Percentiles rank a stretch among this genome's conserved stretches.
Evolutionary conservation across 2,113 vertebrate species (phyloP).

Genomic region (Cathartes aura): DNA sequence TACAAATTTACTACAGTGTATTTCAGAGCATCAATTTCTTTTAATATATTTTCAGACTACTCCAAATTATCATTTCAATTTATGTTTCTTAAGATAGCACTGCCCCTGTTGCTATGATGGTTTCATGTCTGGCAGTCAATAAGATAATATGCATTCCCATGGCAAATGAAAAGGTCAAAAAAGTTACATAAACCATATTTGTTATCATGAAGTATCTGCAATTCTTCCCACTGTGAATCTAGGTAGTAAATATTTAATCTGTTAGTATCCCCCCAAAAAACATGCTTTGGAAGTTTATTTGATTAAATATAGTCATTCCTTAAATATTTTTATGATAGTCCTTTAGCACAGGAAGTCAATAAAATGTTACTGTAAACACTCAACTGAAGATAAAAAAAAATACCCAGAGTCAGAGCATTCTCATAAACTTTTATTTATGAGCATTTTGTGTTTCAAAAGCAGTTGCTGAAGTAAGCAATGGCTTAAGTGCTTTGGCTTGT

Average conservation of each 20-base stretch:
- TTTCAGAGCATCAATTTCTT: background rate
- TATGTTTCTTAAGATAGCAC: background rate
- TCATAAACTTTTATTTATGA: background rate
- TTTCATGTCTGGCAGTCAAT: background rate
- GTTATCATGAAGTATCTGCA: background rate
- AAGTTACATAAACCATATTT: background rate
- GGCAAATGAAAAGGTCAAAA: background rate
- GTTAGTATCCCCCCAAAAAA: background rate
- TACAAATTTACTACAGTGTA: background rate
- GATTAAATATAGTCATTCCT: background rate
- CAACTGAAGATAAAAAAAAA: background rate
- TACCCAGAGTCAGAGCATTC: background rate
- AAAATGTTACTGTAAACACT: background rate
- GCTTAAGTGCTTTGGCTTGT: background rate
- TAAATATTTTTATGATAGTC: background rate
- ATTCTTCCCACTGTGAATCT: background rate
- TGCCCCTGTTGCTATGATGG: background rate
- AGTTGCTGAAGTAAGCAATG: background rate
- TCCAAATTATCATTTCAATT: background rate
- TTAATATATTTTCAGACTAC: background rate
- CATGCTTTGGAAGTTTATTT: background rate
- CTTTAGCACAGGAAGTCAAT: background rate
- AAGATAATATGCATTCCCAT: background rate
- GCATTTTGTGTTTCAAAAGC: background rate
- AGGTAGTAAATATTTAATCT: background rate